Evolutionary conservation across 2,113 vertebrate species (phyloP), one percentile per base, ranked within the genome.

Genomic region (Tupaia chinensis): DNA sequence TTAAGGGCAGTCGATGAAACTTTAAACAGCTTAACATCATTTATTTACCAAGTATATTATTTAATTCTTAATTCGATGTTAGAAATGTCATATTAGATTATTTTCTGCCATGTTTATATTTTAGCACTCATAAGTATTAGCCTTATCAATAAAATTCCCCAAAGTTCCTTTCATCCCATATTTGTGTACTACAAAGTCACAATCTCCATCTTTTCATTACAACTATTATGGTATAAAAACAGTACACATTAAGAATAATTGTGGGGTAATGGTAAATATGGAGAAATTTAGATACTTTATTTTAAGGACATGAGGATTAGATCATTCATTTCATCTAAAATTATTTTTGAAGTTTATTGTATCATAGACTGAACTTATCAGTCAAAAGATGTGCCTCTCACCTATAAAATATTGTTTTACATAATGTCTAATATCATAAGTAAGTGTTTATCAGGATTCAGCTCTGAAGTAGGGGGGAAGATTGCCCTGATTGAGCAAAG

Each of bases 21-120:
- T 98, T 98, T 98, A 98, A 98, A 98, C 97, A 98, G 98, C 97
- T 98, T 98, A 98, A 98, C 97, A 98, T 98, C 97, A 98, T 97
- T 98, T 98, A 98, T 97, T 98, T 98, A 98, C 98, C 97, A 97
- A 87, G 97, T 97, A 97, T 98, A 98, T 97, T 98, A 98, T 98
- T 99, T 98, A 98, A 98, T 98, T 98, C 95, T 97, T 97, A 98
- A 97, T 58, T 97, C 92, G 98, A 98, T 97, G 94, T 96, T 98
- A 98, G 95, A 98, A 97, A 97, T 98, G 98, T 96, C 97, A 98
- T 96, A 97, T 60, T 93, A 74, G 68, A 97, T 98, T 98, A 98
- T 98, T 98, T 98, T 97, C 95, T 98, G 93, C 73, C 97, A 95
- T 98, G 98, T 98, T 98, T 98, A 93, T 97, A 96, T 96, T 97